phyloP scores from a whole-genome alignment of 2,113 vertebrate genomes.

The Odobenus rosmarus region DNA sequence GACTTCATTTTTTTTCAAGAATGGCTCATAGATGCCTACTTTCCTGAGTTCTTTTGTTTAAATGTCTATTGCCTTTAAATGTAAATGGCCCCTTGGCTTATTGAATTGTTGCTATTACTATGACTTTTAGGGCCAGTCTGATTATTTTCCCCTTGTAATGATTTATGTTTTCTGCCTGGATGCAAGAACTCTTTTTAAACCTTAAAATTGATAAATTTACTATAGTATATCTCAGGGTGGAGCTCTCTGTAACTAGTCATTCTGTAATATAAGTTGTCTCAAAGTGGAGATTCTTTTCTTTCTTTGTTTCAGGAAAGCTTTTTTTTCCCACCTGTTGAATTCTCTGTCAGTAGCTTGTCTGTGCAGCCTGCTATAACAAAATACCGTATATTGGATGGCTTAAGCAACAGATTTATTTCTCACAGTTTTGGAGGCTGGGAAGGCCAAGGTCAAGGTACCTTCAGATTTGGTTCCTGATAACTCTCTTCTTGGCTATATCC shows the following conservation, averaged over 20 bases:
- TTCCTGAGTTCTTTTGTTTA: not conserved
- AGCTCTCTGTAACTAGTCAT: not conserved
- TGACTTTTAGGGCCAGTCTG: not conserved
- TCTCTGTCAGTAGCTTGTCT: not conserved
- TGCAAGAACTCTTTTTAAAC: not conserved
- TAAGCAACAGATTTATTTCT: not conserved
- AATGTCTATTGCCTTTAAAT: not conserved
- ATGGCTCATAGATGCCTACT: not conserved
- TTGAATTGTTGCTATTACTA: not conserved
- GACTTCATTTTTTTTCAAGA: not conserved
- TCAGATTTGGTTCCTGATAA: not conserved
- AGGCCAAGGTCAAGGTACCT: not conserved
- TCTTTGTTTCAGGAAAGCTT: not conserved
- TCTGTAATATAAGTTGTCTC: not conserved
- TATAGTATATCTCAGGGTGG: not conserved
- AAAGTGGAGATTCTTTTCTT: not conserved
- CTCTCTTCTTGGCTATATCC: not conserved
- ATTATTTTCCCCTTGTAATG: not conserved
- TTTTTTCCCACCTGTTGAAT: not conserved
- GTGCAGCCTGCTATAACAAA: not conserved
- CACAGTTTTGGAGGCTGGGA: not conserved
- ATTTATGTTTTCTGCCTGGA: not conserved
- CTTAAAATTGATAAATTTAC: not conserved
- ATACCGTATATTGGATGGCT: not conserved
- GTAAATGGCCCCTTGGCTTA: not conserved